A percentile compares a stretch with the other conserved stretches of the same genome.
Evolutionary conservation across 2,113 vertebrate species (phyloP).

Genomic region (Melanerpes aurifrons): DNA sequence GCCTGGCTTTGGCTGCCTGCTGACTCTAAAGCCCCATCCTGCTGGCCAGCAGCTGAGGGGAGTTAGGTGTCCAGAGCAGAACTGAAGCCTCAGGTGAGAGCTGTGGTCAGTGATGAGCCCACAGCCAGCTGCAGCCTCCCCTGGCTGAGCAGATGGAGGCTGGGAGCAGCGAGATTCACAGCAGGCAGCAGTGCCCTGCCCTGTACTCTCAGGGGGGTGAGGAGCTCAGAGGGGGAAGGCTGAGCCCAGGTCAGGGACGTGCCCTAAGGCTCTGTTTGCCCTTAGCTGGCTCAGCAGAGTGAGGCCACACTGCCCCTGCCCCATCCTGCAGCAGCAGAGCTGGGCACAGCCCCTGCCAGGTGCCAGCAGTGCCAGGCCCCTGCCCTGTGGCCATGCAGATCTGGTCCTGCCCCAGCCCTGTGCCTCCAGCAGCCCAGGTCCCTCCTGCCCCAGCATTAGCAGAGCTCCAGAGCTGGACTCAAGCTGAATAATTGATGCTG

Average conservation of each 20-base stretch:
- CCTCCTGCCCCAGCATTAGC: not conserved
- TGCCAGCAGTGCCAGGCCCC: not conserved
- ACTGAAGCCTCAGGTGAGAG: not conserved
- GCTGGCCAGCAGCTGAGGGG: not conserved
- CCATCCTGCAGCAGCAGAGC: not conserved
- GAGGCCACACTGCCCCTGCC: not conserved
- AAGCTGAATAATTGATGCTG: conserved; percentile 27
- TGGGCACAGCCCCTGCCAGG: not conserved
- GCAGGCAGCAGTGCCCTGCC: not conserved
- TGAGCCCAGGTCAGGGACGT: not conserved
- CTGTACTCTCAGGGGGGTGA: not conserved
- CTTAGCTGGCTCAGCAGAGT: not conserved
- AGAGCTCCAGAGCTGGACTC: not conserved
- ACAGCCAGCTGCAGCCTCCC: not conserved
- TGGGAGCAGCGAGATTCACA: not conserved
- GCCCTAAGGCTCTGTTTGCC: not conserved
- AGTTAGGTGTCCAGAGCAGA: not conserved
- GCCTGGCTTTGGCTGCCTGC: not conserved
- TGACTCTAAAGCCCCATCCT: not conserved
- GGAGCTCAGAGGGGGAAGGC: not conserved
- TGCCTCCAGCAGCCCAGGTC: rapidly evolving
- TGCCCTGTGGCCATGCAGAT: rapidly evolving
- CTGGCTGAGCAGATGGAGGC: not conserved
- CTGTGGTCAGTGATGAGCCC: not conserved
- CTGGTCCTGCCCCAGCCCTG: not conserved